Conservation (phyloP, 2,888 invertebrate genomes). For the Argyresthia goedartella region DNA sequence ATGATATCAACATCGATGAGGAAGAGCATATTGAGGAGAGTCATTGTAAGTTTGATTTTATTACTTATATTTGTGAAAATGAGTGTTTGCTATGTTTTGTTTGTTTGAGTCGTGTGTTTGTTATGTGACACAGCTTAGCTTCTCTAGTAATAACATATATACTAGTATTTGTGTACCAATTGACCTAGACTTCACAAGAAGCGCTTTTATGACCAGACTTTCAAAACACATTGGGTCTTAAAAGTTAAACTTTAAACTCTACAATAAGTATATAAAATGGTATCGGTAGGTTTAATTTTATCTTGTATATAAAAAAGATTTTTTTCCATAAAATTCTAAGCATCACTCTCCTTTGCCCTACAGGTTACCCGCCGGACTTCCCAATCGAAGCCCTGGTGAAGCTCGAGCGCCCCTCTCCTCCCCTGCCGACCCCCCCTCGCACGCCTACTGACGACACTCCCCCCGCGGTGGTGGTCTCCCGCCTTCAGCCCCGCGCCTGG, state of each 20-base stretch:
- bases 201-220: too few relatives aligned
- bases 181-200: too few relatives aligned
- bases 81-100: too few relatives aligned
- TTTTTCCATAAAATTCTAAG: not conserved
- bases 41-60: slow-evolving; percentile 41
- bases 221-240: too few relatives aligned
- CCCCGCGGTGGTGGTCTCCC: slow-evolving; percentile 56
- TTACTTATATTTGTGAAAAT: too few relatives aligned
- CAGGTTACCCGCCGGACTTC: slow-evolving; percentile 73
- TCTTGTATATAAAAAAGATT: too few relatives aligned
- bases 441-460: slow-evolving; percentile 77
- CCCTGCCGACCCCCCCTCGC: slow-evolving; percentile 79
- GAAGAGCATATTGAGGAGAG: slow-evolving; percentile 56
- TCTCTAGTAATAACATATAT: too few relatives aligned
- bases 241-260: too few relatives aligned
- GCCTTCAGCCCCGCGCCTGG: slow-evolving; percentile 46
- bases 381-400: slow-evolving; percentile 71
- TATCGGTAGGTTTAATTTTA: too few relatives aligned
- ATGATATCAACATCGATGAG: slow-evolving; percentile 63
- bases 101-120: not conserved
- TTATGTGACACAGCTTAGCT: not conserved
- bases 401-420: slow-evolving; percentile 71
- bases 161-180: too few relatives aligned
- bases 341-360: not conserved
- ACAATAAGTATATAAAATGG: too few relatives aligned